Base-by-base conservation (phyloP, 2,797 vertebrate species). In the Notolepis coatsorum region DNA sequence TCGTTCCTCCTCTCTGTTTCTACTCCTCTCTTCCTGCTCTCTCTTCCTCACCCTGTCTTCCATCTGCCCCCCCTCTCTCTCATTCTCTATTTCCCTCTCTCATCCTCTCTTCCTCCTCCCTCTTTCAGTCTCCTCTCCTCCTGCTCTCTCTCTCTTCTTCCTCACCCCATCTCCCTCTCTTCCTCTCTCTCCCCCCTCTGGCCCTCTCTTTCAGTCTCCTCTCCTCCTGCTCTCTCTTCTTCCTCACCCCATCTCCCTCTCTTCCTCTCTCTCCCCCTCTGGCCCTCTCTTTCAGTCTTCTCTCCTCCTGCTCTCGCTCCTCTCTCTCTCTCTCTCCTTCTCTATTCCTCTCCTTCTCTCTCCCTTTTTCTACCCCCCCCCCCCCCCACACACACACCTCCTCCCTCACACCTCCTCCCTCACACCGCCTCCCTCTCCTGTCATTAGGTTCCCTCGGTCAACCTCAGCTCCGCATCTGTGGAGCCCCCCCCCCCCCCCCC, bases 381-480 rank as follows among this genome's bases (percentile, higher is more conserved):
- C 21, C 17, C 21, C 43, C n/a, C n/a, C 28, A 30, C 8, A 1
- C n/a, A 13, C 28, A 30, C 8, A 1, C 41, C 28, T 30, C 45
- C 21, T 18, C 28, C 25, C n/a, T 5, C 9, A 8, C 54, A 21
- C 52, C 18, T 7, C 7, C 18, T 55, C 37, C 24, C 15, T 28
- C 37, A 41, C 28, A 1, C 4, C 20, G 17, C 3, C 15, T 42
- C 42, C 17, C 20, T 20, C 41, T 9, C 23, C 50, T 56, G 3
- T 25, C 46, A 48, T n/a, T 37, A n/a, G 35, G 24, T 57, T 65
- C 21, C 46, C 43, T 67, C 61, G 49, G 33, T 35, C 46, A 30
- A 20, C 46, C 65, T 50, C 10, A 1, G 15, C 59, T 81, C 70
- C 59, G 45, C 68, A 67, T 80, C 67, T 71, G 62, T 64, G 57